phyloP scores from a whole-genome alignment of 2,888 invertebrate genomes.

The Lacanobia oleracea region DNA sequence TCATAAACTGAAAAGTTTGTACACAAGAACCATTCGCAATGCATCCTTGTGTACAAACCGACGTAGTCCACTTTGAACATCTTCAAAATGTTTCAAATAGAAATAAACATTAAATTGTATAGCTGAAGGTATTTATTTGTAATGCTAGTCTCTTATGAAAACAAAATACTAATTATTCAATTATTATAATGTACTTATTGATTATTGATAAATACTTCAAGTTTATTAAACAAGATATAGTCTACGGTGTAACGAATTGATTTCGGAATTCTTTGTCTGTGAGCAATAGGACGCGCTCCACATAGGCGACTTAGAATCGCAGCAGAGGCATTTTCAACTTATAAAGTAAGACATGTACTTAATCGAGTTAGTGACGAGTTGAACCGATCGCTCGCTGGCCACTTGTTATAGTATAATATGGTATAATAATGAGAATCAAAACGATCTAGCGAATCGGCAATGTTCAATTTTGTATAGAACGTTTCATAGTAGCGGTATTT shows the following conservation, averaged over 20 bases:
- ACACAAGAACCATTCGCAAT: slow-evolving; percentile 79
- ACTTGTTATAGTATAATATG: slow-evolving; percentile 82
- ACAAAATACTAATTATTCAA: slow-evolving; percentile 91
- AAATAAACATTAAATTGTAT: slow-evolving; percentile 90
- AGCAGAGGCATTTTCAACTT: slow-evolving; percentile 89
- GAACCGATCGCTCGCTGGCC: slow-evolving; percentile 83
- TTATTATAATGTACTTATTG: slow-evolving; percentile 91
- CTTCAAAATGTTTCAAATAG: slow-evolving; percentile 89
- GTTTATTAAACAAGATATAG: slow-evolving; percentile 90
- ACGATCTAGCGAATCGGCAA: slow-evolving; percentile 89
- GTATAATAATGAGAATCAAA: slow-evolving; percentile 77
- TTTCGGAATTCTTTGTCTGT: slow-evolving; percentile 88
- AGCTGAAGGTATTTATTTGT: slow-evolving; percentile 91
- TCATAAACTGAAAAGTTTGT: slow-evolving; percentile 84
- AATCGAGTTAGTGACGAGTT: slow-evolving; percentile 84
- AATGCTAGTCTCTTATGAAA: slow-evolving; percentile 91
- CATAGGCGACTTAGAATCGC: slow-evolving; percentile 88
- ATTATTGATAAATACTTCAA: slow-evolving; percentile 91
- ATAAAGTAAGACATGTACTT: slow-evolving; percentile 88
- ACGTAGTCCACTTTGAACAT: slow-evolving; percentile 89
- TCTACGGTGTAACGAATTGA: slow-evolving; percentile 90
- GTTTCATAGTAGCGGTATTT: slow-evolving; percentile 89
- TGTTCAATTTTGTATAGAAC: slow-evolving; percentile 90
- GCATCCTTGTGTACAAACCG: slow-evolving; percentile 84
- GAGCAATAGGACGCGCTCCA: slow-evolving; percentile 82